phyloP scores from a whole-genome alignment of 2,888 invertebrate genomes.

The Phragmatobia fuliginosa region DNA sequence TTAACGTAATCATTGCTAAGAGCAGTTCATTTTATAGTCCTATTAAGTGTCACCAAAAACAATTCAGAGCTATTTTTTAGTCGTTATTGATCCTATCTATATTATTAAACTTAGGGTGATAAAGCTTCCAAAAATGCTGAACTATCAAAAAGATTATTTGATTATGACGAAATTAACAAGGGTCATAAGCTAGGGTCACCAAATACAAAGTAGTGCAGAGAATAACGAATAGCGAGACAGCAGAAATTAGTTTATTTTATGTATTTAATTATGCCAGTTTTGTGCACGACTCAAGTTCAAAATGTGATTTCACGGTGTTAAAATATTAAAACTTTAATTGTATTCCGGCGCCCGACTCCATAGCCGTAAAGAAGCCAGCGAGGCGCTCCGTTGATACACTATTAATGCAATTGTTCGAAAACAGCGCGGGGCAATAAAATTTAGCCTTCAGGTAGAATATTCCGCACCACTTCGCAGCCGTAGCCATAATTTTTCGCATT shows the following conservation, averaged over 20 bases:
- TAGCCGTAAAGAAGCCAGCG: constrained; percentile 78
- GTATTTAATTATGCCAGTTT: constrained; percentile 62
- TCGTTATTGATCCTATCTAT: neutral
- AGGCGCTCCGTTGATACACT: constrained; percentile 81
- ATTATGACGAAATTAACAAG: neutral
- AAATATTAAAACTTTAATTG: constrained; percentile 84
- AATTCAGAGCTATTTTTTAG: too few relatives aligned
- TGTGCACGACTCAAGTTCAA: constrained; percentile 57
- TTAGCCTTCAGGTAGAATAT: constrained; percentile 82
- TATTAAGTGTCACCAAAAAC: neutral
- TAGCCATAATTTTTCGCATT: constrained; percentile 84
- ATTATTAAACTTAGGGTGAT: neutral
- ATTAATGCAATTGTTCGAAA: constrained; percentile 86
- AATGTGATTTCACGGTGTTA: constrained; percentile 70
- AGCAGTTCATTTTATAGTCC: neutral
- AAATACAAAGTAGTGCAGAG: constrained; percentile 11
- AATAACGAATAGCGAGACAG: constrained; percentile 22
- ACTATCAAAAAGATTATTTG: neutral
- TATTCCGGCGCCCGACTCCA: constrained; percentile 69
- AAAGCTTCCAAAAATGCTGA: too few relatives aligned
- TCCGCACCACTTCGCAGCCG: constrained; percentile 76
- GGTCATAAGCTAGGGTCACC: neutral
- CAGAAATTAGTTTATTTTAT: constrained; percentile 55
- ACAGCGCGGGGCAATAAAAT: constrained; percentile 81
- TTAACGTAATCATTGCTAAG: neutral